These are phyloP conservation scores for Pseudomugil tenellus DNA, from an alignment of 2,797 vertebrate species.

Conservation along the genomic window DNA sequence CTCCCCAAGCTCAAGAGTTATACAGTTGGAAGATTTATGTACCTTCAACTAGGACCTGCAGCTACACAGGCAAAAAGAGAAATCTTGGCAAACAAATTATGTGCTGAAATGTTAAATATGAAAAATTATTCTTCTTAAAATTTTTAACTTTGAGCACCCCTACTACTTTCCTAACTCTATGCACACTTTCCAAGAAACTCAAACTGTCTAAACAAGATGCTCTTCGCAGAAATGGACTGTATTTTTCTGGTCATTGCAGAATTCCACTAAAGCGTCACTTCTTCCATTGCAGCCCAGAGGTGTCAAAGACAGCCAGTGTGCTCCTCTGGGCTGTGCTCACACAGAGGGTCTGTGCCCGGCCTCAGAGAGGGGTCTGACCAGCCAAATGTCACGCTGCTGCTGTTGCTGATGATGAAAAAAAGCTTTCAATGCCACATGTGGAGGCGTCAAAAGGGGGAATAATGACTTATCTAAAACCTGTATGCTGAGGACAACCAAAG, in stretches of 20 bases:
- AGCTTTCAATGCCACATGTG: slow-evolving; percentile 39
- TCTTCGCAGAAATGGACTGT: slow-evolving; percentile 23
- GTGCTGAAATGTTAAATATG: neutral
- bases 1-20: slow-evolving; percentile 13
- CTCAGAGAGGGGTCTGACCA: slow-evolving; percentile 36
- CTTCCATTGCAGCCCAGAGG: slow-evolving; percentile 56
- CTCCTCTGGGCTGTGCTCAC: slow-evolving; percentile 45
- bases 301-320: slow-evolving; percentile 75
- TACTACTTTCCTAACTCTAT: neutral
- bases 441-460: neutral
- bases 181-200: slow-evolving; percentile 36
- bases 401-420: slow-evolving; percentile 31
- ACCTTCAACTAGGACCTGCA: slow-evolving; percentile 14
- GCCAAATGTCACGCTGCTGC: no score
- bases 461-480: slow-evolving; percentile 7
- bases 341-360: slow-evolving; percentile 56
- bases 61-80: neutral
- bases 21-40: slow-evolving; percentile 15
- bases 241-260: slow-evolving; percentile 47
- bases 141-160: neutral
- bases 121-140: neutral
- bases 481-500: neutral
- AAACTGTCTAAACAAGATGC: slow-evolving; percentile 46
- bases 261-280: slow-evolving; percentile 62
- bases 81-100: neutral